A percentile compares a stretch with the other conserved stretches of the same genome.
Evolutionary conservation across 2,113 vertebrate species (phyloP).

Genomic region (Chunga burmeisteri): DNA sequence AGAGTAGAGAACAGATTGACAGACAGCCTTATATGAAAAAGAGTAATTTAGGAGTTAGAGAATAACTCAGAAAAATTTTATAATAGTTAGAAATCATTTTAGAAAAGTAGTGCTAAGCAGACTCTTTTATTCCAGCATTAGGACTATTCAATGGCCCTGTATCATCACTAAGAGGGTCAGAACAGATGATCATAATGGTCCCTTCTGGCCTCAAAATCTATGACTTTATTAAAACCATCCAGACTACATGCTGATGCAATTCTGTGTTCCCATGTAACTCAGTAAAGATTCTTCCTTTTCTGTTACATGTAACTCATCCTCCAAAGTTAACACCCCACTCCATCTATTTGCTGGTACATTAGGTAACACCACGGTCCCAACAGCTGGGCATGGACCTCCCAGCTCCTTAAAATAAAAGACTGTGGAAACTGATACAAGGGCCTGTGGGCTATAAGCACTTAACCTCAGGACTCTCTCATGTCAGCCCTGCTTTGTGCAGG

Average conservation of each 20-base stretch:
- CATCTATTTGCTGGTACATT: background rate
- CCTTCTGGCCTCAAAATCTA: background rate
- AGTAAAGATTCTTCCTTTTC: background rate
- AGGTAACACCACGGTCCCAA: background rate
- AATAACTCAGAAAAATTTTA: slow-evolving; percentile 40
- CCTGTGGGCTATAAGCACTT: background rate
- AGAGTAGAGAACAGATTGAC: slow-evolving; percentile 50
- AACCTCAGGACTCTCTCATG: background rate
- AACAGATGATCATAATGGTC: background rate
- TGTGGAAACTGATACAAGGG: background rate
- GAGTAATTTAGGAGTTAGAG: slow-evolving; percentile 53
- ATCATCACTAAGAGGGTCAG: background rate
- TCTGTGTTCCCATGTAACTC: background rate
- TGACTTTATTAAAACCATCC: background rate
- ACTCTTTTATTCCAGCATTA: slow-evolving; percentile 2
- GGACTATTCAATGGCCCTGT: background rate
- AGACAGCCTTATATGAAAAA: slow-evolving; percentile 52
- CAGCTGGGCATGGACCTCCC: background rate
- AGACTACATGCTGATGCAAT: background rate
- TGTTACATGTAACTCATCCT: background rate
- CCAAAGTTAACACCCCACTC: background rate
- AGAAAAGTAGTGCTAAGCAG: slow-evolving; percentile 16
- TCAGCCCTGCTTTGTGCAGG: background rate
- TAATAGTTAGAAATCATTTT: slow-evolving; percentile 24
- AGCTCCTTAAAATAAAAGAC: background rate